Conservation (phyloP, 1,140 invertebrate species). For the Magallana ariakensis region DNA sequence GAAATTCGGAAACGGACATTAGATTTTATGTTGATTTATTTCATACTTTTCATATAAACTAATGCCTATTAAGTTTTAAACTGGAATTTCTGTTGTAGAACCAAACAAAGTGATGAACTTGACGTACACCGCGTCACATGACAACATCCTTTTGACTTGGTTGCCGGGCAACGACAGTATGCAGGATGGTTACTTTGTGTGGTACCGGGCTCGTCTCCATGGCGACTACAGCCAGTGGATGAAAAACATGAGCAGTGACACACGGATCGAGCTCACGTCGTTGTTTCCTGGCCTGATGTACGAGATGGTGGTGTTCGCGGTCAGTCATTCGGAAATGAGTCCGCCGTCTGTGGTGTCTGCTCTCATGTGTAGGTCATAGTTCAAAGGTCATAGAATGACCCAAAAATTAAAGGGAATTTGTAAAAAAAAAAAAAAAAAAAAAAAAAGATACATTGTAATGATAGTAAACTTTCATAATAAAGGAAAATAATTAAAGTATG, state of each 20-base stretch:
- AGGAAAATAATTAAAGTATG: not conserved
- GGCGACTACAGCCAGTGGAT: constrained; percentile 41
- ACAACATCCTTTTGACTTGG: constrained; percentile 58
- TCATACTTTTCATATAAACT: too few relatives aligned
- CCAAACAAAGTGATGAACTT: constrained; percentile 60
- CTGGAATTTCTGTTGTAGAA: constrained; percentile 46
- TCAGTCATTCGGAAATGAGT: constrained; percentile 60
- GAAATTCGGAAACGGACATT: not conserved
- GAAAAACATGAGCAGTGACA: constrained; percentile 39
- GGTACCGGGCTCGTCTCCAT: constrained; percentile 57
- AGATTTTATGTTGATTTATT: too few relatives aligned
- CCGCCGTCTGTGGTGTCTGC: constrained; percentile 46
- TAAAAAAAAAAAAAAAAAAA: not conserved
- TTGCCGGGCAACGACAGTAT: constrained; percentile 50
- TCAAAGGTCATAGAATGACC: not conserved
- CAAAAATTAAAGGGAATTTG: too few relatives aligned
- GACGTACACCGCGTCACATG: constrained; percentile 23
- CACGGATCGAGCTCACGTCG: constrained; percentile 20
- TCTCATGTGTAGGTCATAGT: constrained; percentile 63
- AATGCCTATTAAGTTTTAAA: too few relatives aligned
- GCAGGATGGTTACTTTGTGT: constrained; percentile 58
- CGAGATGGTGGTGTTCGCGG: constrained; percentile 60
- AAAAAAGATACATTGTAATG: not conserved
- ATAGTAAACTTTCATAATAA: too few relatives aligned
- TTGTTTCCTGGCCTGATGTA: constrained; percentile 66